Percentiles rank a stretch among this genome's conserved stretches.
These are phyloP conservation scores for Drosophila pachea DNA, from an alignment of 1,140 invertebrate genomes.

Conservation along the genomic window DNA sequence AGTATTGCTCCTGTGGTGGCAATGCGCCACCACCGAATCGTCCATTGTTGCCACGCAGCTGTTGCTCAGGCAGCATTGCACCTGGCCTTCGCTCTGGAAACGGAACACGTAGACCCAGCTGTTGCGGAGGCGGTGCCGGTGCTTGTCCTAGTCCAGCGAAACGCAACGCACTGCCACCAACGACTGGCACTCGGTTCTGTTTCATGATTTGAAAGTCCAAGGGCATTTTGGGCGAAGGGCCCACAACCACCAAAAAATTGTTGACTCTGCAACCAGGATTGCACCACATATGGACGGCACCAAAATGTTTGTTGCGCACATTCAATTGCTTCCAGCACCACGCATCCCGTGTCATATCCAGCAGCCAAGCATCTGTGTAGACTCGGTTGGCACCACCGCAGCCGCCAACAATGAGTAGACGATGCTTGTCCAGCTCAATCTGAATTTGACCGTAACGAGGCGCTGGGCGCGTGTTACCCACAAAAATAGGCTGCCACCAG, in stretches of 20 bases:
- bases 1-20: conserved; percentile 62
- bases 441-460: conserved; percentile 95
- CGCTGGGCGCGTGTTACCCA: conserved; percentile 85
- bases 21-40: conserved; percentile 39
- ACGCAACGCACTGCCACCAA: conserved; percentile 42
- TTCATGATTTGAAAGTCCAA: conserved; percentile 77
- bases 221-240: conserved; percentile 71
- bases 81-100: conserved; percentile 48
- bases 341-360: conserved; percentile 82
- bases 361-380: conserved; percentile 83
- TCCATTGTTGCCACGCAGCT: conserved; percentile 30
- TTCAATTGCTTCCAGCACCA: conserved; percentile 92
- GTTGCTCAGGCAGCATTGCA: conserved; percentile 23
- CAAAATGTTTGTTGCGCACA: conserved; percentile 87
- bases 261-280: conserved; percentile 92
- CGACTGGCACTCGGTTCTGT: conserved; percentile 65
- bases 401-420: conserved; percentile 87
- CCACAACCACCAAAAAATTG: conserved; percentile 72
- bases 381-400: conserved; percentile 81
- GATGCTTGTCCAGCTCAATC: conserved; percentile 84
- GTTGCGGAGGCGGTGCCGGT: conserved; percentile 40
- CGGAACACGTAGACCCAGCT: conserved; percentile 29
- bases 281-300: conserved; percentile 93
- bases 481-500: conserved; percentile 88
- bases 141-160: conserved; percentile 42